A percentile compares a stretch with the other conserved stretches of the same genome.
Conservation (phyloP, 2,797 vertebrate genomes). For the Etheostoma perlongum region DNA sequence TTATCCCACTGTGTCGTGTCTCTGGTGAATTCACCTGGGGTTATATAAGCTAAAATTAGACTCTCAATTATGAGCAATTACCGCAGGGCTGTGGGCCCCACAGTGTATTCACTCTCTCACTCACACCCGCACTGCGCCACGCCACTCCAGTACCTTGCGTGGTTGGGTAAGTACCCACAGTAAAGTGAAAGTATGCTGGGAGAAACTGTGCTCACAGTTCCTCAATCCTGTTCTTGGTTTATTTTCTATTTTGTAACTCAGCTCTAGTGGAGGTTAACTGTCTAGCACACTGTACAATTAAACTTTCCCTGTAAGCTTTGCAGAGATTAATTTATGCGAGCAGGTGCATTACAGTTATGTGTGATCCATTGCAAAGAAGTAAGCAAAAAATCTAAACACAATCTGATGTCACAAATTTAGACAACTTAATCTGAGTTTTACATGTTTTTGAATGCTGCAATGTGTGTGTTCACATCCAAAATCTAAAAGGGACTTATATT, state of each 20-base stretch:
- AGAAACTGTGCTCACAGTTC: slow-evolving; percentile 65
- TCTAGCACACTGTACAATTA: slow-evolving; percentile 22
- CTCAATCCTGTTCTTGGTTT: slow-evolving; percentile 54
- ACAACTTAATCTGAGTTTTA: not conserved
- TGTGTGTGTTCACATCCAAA: not conserved
- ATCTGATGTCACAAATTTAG: not conserved
- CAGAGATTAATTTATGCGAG: slow-evolving; percentile 2
- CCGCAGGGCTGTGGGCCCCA: slow-evolving; percentile 79
- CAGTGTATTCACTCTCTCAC: slow-evolving; percentile 72
- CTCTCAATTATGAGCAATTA: slow-evolving; percentile 88
- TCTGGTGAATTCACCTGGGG: slow-evolving; percentile 86
- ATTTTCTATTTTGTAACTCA: slow-evolving; percentile 32
- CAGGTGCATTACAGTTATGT: slow-evolving; percentile 10
- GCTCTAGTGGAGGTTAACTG: slow-evolving; percentile 19
- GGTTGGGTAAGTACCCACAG: slow-evolving; percentile 60
- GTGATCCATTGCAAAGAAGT: not conserved
- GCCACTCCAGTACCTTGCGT: slow-evolving; percentile 42
- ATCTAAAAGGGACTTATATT: not conserved
- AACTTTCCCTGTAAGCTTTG: slow-evolving; percentile 31
- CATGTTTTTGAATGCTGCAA: not conserved
- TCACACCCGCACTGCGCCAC: slow-evolving; percentile 66
- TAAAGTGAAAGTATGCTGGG: slow-evolving; percentile 60
- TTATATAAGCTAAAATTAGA: slow-evolving; percentile 86
- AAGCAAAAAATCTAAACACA: not conserved
- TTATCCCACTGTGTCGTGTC: slow-evolving; percentile 80